Percentiles rank a stretch among this genome's conserved stretches.
phyloP scores from a whole-genome alignment of 2,113 vertebrate genomes.

The Platycercus adscitus region DNA sequence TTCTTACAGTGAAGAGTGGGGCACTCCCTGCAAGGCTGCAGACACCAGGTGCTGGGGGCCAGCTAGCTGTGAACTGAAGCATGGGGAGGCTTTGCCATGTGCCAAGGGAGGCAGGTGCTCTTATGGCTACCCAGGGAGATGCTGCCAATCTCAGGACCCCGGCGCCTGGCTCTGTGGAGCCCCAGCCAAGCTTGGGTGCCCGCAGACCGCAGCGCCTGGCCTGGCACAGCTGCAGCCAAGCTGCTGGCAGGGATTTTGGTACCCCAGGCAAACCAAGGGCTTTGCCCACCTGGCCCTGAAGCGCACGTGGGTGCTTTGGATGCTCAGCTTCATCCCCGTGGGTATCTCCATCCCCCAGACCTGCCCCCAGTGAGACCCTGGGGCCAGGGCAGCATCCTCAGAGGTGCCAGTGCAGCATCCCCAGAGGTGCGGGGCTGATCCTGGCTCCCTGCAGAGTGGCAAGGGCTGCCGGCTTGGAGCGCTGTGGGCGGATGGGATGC shows the following conservation, averaged over 20 bases:
- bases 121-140: neutral
- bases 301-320: neutral
- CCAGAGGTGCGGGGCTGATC: fast-evolving
- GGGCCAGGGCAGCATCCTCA: neutral
- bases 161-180: neutral
- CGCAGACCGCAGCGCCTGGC: neutral
- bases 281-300: neutral
- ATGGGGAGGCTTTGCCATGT: neutral
- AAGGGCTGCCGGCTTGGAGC: neutral
- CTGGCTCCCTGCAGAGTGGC: neutral
- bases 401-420: neutral
- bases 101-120: constrained; percentile 3
- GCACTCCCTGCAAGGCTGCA: neutral
- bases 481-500: neutral
- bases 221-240: neutral
- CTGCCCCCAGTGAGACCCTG: neutral
- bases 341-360: neutral
- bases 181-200: neutral
- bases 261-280: neutral
- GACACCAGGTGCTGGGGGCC: neutral
- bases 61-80: neutral
- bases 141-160: neutral
- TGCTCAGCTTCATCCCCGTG: neutral
- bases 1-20: neutral
- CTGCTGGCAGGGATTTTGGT: neutral